phyloP scores from a whole-genome alignment of 2,113 vertebrate species.

The Plestiodon gilberti region DNA sequence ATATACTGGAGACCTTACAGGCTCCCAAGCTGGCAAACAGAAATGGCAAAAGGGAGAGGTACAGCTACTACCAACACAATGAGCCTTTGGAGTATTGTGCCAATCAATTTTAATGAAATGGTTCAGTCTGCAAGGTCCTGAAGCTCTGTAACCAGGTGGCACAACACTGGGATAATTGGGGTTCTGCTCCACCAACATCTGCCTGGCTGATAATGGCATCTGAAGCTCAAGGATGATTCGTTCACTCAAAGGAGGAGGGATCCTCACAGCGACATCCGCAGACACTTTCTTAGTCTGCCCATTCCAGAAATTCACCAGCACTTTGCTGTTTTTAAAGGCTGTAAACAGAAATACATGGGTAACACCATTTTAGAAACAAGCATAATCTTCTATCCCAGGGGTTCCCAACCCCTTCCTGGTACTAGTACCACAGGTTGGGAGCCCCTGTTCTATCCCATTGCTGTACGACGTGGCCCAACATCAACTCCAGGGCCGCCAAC shows the following conservation, averaged over 20 bases:
- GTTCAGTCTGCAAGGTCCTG: neutral
- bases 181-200: constrained; percentile 65
- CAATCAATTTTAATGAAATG: neutral
- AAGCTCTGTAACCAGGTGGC: constrained; percentile 57
- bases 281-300: constrained; percentile 68
- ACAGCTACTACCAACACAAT: neutral
- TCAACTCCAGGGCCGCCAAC: too few species aligned
- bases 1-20: neutral
- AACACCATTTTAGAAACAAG: neutral
- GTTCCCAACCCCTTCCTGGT: too few species aligned
- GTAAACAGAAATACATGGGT: neutral
- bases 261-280: constrained; percentile 47
- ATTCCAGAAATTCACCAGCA: constrained; percentile 76
- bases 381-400: neutral
- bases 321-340: constrained; percentile 40
- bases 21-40: constrained; percentile 36
- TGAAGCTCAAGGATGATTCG: constrained; percentile 73
- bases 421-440: too few species aligned
- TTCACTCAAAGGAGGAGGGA: constrained; percentile 56
- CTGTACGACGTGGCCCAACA: too few species aligned
- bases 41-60: neutral
- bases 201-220: constrained; percentile 69
- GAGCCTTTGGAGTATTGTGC: neutral
- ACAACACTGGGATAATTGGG: constrained; percentile 59
- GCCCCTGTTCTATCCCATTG: too few species aligned